phyloP scores from a whole-genome alignment of 1,140 invertebrate species.

The Brachionus rubens region DNA sequence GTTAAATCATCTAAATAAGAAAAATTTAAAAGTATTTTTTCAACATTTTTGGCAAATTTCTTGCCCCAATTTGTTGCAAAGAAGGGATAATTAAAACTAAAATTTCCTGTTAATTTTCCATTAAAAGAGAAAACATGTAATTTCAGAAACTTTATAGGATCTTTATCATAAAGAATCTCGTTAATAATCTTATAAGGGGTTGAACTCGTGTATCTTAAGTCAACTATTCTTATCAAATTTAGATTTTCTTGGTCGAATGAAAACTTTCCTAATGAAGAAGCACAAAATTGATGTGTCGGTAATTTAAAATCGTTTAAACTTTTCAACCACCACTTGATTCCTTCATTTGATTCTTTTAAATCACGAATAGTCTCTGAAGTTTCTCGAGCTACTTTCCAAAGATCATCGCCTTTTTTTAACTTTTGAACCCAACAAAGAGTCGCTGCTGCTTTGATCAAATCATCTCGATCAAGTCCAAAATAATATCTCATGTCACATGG shows the following conservation, averaged over 20 bases:
- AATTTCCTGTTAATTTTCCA: no score
- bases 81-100: no score
- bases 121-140: no score
- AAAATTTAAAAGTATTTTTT: no score
- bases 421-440: not conserved
- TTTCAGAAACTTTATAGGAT: no score
- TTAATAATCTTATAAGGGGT: not conserved
- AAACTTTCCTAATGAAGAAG: not conserved
- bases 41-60: no score
- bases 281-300: not conserved
- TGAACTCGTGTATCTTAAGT: not conserved
- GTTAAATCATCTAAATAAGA: no score
- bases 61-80: no score
- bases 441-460: no score
- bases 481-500: no score
- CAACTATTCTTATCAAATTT: not conserved
- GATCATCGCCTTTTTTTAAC: not conserved
- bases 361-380: not conserved
- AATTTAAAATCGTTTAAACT: not conserved
- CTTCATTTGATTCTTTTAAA: conserved; percentile 14
- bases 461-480: no score
- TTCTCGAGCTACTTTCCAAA: not conserved
- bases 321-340: conserved; percentile 18
- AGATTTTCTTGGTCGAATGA: not conserved
- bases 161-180: not conserved